Evolutionary conservation across 2,797 vertebrate species (phyloP).

Genomic region (Clarias laeviceps): DNA sequence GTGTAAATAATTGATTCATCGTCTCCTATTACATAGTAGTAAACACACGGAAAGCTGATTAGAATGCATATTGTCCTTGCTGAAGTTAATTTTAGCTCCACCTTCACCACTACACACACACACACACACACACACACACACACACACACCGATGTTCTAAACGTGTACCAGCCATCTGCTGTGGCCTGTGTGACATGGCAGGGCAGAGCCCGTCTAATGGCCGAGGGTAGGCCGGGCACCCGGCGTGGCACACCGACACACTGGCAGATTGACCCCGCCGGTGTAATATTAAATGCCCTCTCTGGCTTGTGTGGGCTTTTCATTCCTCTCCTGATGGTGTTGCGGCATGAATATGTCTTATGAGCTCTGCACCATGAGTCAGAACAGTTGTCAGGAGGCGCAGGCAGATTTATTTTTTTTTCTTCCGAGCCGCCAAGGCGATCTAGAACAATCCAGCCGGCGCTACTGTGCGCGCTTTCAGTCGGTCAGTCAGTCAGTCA

Average conservation of each 20-base stretch:
- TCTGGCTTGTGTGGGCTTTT: neutral
- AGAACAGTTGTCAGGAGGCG: constrained; percentile 34
- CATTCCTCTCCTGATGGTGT: constrained; percentile 15
- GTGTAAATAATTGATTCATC: neutral
- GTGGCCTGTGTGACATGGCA: constrained; percentile 33
- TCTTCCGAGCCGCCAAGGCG: neutral
- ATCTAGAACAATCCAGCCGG: neutral
- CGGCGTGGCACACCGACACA: constrained; percentile 22
- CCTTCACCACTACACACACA: neutral
- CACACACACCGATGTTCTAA: constrained; percentile 27
- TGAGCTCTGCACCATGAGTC: constrained; percentile 35
- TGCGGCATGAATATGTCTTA: constrained; percentile 9
- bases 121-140: constrained; percentile 12
- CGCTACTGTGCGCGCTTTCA: neutral
- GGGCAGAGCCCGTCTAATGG: constrained; percentile 32
- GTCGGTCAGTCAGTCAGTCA: too few species aligned
- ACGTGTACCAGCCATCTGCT: constrained; percentile 50
- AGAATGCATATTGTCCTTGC: constrained; percentile 19
- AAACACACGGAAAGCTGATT: neutral
- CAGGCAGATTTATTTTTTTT: constrained; percentile 28
- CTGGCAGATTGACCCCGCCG: constrained; percentile 33
- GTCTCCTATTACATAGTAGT: neutral
- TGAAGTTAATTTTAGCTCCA: constrained; percentile 33
- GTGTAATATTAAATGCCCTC: constrained; percentile 31
- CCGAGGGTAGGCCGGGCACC: constrained; percentile 12